phyloP scores from a whole-genome alignment of 2,888 invertebrate genomes.

The Andrena marginata region DNA sequence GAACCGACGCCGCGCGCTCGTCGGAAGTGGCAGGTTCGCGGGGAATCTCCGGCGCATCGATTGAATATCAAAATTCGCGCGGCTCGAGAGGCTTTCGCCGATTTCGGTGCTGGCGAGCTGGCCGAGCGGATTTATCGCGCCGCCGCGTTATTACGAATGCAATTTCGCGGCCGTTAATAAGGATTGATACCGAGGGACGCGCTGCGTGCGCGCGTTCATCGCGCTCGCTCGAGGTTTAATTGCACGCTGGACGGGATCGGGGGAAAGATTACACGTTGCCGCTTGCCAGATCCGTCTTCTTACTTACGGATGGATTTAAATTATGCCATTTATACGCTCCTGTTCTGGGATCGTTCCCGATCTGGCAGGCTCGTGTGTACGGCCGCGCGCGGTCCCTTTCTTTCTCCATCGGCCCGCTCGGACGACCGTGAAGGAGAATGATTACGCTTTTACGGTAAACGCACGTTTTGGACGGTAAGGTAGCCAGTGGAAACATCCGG shows the following conservation, averaged over 20 bases:
- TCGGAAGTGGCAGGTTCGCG: slow-evolving; percentile 61
- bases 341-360: neutral
- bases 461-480: neutral
- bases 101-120: neutral
- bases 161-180: slow-evolving; percentile 24
- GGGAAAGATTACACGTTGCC: slow-evolving; percentile 21
- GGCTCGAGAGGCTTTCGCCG: neutral
- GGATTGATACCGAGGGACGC: slow-evolving; percentile 8
- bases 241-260: slow-evolving; percentile 16
- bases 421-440: neutral
- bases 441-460: slow-evolving; percentile 27
- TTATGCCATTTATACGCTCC: slow-evolving; percentile 14
- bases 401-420: neutral
- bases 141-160: neutral
- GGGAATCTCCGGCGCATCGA: slow-evolving; percentile 30
- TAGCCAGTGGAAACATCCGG: slow-evolving; percentile 7
- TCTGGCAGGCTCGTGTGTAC: too few relatives aligned
- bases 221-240: slow-evolving; percentile 23
- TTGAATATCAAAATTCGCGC: slow-evolving; percentile 27
- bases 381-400: neutral
- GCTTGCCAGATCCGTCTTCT: slow-evolving; percentile 9
- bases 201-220: slow-evolving; percentile 9
- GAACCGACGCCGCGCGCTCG: slow-evolving; percentile 38
- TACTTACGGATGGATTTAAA: slow-evolving; percentile 18
- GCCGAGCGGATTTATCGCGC: too few relatives aligned